Base-by-base conservation (phyloP, 2,888 invertebrate species). In the Cryptus viduatorius region DNA sequence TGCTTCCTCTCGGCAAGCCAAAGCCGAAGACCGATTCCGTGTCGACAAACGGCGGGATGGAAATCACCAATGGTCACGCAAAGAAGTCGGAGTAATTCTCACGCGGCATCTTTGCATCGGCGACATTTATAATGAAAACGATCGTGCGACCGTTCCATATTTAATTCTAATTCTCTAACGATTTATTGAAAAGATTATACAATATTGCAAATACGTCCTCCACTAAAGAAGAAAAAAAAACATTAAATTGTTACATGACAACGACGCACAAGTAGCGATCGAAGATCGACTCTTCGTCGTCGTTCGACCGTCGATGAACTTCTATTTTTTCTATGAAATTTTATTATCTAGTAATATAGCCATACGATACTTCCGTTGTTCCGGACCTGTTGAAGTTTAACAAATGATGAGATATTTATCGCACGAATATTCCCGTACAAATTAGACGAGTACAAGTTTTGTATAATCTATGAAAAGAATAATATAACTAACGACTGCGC, bases 281-380 rank as follows among this genome's bases (percentile, higher is more conserved):
- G 71, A 56, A 76, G n/a, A 78, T 24, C 29, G 24, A 42, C 59
- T 29, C 29, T 65, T 67, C 10, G 59, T 78, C 53, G 24, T 59
- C 53, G 59, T 16, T 53, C 42, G 29, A 69, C 46, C 65, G 46
- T 46, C 53, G 65, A 71, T 56, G 73, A 83, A 82, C 53, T 73
- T 86, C 82, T 85, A 90, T 90, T 90, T 91, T 90, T 90, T 89
- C 89, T 89, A 89, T 83, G 86, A 73, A 89, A 86, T 84, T 89
- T 73, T 82, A 73, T 79, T 82, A 73, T 79, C 65, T 75, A 82
- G 71, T 59, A 87, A 81, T 82, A 68, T 73, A 85, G 56, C 12
- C 56, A 72, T 77, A 68, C 76, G 68, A 87, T 86, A 87, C 82
- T 84, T 87, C 61, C 68, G 75, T 81, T 65, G 24, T 65, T 71